Percentiles rank a stretch among this genome's conserved stretches.
These are phyloP conservation scores for Manacus vitellinus DNA, from an alignment of 2,113 vertebrate genomes.

Conservation along the genomic window DNA sequence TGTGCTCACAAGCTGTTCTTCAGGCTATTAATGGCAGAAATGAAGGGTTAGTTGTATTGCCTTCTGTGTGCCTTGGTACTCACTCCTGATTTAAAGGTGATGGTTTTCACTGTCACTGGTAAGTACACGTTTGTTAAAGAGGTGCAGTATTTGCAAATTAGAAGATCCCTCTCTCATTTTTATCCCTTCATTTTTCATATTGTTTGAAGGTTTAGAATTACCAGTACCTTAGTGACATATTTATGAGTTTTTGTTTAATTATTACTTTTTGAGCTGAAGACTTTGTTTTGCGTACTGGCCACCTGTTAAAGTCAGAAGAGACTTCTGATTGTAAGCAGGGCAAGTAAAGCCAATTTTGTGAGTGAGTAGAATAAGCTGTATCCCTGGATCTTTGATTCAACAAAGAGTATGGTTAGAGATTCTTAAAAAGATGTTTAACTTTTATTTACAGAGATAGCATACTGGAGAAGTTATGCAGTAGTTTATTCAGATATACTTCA, in stretches of 20 bases:
- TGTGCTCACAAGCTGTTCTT: conserved; percentile 5
- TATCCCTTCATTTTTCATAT: background rate
- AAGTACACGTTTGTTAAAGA: background rate
- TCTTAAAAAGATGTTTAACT: background rate
- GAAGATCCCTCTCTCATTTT: background rate
- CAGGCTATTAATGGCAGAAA: conserved; percentile 31
- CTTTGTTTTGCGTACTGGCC: background rate
- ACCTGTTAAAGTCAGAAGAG: background rate
- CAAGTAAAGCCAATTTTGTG: background rate
- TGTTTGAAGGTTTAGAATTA: background rate
- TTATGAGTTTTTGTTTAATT: background rate
- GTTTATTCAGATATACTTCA: background rate
- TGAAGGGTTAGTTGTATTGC: background rate
- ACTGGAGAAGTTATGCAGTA: background rate
- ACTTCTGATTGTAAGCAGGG: background rate
- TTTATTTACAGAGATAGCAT: background rate
- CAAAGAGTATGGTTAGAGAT: background rate
- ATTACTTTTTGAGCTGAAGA: background rate
- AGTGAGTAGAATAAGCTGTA: background rate
- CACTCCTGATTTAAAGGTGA: background rate
- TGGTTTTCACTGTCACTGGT: background rate
- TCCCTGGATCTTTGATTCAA: background rate
- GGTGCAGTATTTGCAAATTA: background rate
- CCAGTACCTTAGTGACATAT: background rate
- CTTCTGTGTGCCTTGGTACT: background rate